These are phyloP conservation scores for Torymus tubicola DNA, from an alignment of 2,888 invertebrate genomes.

Conservation along the genomic window DNA sequence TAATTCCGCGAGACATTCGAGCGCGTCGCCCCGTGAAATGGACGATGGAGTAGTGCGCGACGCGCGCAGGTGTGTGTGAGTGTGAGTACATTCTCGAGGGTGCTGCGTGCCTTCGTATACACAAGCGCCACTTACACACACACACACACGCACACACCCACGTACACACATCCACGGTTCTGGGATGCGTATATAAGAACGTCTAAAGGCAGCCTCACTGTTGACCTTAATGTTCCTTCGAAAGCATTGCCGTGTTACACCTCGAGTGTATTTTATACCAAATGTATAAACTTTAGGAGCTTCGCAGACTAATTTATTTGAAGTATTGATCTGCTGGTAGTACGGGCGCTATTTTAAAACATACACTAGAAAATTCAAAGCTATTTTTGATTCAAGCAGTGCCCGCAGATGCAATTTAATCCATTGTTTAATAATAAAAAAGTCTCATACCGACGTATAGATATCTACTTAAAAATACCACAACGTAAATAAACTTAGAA, in stretches of 20 bases:
- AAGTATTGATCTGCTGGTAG: no score
- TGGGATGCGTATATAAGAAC: neutral
- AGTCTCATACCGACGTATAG: no score
- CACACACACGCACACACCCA: neutral
- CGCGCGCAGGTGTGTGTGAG: constrained; percentile 55
- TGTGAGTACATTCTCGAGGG: neutral
- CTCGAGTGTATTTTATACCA: constrained; percentile 8
- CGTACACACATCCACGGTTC: neutral
- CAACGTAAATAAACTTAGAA: constrained; percentile 12
- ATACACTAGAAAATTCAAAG: no score
- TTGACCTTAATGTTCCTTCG: constrained; percentile 35
- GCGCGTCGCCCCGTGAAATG: constrained; percentile 63
- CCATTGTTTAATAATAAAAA: no score
- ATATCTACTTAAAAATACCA: no score
- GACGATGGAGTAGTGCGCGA: constrained; percentile 47
- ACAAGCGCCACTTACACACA: neutral
- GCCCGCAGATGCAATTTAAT: no score
- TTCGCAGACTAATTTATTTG: no score
- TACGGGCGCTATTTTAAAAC: no score
- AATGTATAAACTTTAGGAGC: neutral
- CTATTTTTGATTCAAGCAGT: no score
- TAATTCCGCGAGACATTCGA: constrained; percentile 65
- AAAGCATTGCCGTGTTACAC: neutral
- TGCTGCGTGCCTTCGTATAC: neutral
- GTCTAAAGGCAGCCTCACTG: constrained; percentile 7